Base-by-base conservation (phyloP, 2,797 vertebrate species). In the Lutjanus campechanus region DNA sequence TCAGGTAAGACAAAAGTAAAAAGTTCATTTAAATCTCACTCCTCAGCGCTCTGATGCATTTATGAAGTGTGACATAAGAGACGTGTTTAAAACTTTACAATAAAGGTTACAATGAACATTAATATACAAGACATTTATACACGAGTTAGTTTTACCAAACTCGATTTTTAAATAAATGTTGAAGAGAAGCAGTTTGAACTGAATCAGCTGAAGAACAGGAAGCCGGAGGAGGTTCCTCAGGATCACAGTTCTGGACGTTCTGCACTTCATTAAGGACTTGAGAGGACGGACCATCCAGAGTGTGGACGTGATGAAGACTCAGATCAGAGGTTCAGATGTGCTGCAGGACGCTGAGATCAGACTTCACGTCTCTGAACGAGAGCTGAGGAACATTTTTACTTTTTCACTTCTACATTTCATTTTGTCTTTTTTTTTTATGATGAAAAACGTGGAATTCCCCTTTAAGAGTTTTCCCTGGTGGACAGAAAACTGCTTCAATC, bases 381-480 rank as follows among this genome's bases (percentile, higher is more conserved):
- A 44, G 40, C 19, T 59, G 20, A 55, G 43, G 9, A 40, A 44
- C 54, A 43, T 43, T 44, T 20, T 62, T 44, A 20, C 0, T 44
- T 62, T 51, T 69, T 16, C 5, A 54, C 56, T 72, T 20, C n/a
- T 51, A 9, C 46, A 73, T 46, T n/a, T 7, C 1, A 8, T 43
- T 53, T 43, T 11, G 16, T 40, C 29, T 63, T 44, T 55, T 1
- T 7, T 22, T 49, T 63, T 83, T 44, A 67, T 69, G 71, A 83
- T 85, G 55, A 82, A 83, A 71, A 74, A 55, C 13, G 13, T 19
- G 5, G 17, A 76, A 68, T 75, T 85, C 65, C 47, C 51, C 81
- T 83, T 81, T 72, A 81, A 79, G 50, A 68, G 25, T 41, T 80
- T 60, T 82, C 72, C 54, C 75, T 47, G 54, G 2, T 64, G 69